Conservation (phyloP, 2,888 invertebrate genomes). For the Gymnocheta viridis region DNA sequence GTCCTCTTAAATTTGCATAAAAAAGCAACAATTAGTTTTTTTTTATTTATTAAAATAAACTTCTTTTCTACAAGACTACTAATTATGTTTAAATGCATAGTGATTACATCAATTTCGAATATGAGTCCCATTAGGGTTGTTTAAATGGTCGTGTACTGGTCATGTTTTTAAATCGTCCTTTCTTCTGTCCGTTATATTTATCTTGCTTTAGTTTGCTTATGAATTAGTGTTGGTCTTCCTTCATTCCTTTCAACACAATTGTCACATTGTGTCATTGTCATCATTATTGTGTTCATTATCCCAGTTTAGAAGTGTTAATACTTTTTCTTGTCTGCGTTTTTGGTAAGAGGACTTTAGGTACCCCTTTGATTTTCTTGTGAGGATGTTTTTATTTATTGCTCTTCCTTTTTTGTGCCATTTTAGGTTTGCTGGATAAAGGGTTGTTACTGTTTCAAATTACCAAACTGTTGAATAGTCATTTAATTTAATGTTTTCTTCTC, state of each 20-base stretch:
- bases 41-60: slow-evolving; percentile 27
- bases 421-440: slow-evolving; percentile 52
- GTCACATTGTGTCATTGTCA: slow-evolving; percentile 64
- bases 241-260: slow-evolving; percentile 65
- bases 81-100: slow-evolving; percentile 61
- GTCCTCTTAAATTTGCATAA: slow-evolving; percentile 65
- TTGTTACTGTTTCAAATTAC: slow-evolving; percentile 80
- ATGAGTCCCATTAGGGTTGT: slow-evolving; percentile 73
- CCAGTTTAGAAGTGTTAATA: slow-evolving; percentile 69
- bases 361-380: slow-evolving; percentile 54
- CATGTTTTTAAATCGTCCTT: slow-evolving; percentile 51
- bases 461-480: slow-evolving; percentile 80
- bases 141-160: slow-evolving; percentile 66
- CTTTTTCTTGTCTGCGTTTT: slow-evolving; percentile 1
- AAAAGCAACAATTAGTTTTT: slow-evolving; percentile 54
- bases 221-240: slow-evolving; percentile 35
- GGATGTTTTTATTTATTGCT: slow-evolving; percentile 61
- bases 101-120: slow-evolving; percentile 76
- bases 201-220: slow-evolving; percentile 18
- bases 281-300: slow-evolving; percentile 65
- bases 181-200: slow-evolving; percentile 12
- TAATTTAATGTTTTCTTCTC: slow-evolving; percentile 76
- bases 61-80: slow-evolving; percentile 36
- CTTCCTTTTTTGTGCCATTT: slow-evolving; percentile 15
- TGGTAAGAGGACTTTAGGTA: slow-evolving; percentile 49